phyloP scores from a whole-genome alignment of 37 sponge, comb jelly and placozoan genomes.

The Eunapius fragilis region DNA sequence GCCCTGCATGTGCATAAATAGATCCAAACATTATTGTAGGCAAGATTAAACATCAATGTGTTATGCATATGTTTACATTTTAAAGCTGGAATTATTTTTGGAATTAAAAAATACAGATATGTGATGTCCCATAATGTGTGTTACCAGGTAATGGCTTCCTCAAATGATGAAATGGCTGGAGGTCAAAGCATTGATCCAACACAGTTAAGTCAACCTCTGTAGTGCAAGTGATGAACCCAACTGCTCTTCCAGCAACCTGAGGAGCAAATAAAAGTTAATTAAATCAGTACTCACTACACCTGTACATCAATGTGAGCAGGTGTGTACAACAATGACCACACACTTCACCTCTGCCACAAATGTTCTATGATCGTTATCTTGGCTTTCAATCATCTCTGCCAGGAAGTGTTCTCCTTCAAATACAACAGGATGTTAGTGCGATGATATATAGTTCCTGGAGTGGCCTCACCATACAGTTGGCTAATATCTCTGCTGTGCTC shows the following conservation, averaged over 20 bases:
- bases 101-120: too few relatives aligned
- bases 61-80: not conserved
- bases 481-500: conserved; percentile 55
- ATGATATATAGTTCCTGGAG: not conserved
- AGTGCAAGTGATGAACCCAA: conserved; percentile 89
- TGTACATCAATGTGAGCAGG: too few relatives aligned
- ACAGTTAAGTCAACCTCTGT: conserved; percentile 84
- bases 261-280: not conserved
- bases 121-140: too few relatives aligned
- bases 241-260: conserved; percentile 89
- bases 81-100: too few relatives aligned
- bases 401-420: conserved; percentile 90
- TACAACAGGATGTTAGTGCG: too few relatives aligned
- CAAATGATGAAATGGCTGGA: conserved; percentile 90
- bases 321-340: not conserved
- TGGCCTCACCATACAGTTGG: conserved; percentile 77
- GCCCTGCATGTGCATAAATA: not conserved
- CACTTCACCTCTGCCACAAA: conserved; percentile 91
- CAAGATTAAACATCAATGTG: not conserved
- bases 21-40: not conserved
- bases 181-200: conserved; percentile 83
- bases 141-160: conserved; percentile 20
- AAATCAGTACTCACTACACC: too few relatives aligned
- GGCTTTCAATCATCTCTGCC: conserved; percentile 94
- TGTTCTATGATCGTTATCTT: conserved; percentile 85